Evolutionary conservation across 2,888 invertebrate species (phyloP).

Genomic region (Trachelus tabidus): DNA sequence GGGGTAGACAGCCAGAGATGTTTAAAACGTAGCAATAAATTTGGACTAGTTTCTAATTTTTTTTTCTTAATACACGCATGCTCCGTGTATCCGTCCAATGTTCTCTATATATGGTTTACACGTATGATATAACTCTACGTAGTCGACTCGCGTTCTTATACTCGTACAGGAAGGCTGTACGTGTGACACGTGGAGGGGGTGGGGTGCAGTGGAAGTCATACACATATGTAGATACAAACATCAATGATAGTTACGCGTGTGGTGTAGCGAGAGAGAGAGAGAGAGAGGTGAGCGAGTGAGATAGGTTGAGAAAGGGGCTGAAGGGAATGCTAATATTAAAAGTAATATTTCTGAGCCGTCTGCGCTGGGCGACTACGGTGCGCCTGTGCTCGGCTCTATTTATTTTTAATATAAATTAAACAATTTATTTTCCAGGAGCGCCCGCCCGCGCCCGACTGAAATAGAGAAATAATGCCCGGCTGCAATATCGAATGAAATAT

Average conservation of each 20-base stretch:
- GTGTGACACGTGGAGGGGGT: neutral
- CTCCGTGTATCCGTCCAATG: neutral
- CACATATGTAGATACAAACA: neutral
- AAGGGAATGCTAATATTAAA: conserved; percentile 64
- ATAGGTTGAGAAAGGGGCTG: conserved; percentile 14
- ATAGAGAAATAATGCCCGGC: conserved; percentile 64
- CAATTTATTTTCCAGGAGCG: conserved; percentile 68
- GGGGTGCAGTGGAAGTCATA: neutral
- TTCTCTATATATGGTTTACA: neutral
- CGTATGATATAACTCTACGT: neutral
- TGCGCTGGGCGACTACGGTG: conserved; percentile 42
- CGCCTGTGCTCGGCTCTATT: conserved; percentile 40
- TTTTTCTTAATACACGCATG: conserved; percentile 21
- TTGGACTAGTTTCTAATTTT: conserved; percentile 35
- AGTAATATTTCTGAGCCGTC: conserved; percentile 66
- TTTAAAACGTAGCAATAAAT: conserved; percentile 28
- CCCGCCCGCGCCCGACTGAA: conserved; percentile 44
- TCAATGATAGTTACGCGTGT: neutral
- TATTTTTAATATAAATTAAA: conserved; percentile 69
- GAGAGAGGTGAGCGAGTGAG: conserved; percentile 14
- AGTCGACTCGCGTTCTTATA: no score
- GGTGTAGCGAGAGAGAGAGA: conserved; percentile 1
- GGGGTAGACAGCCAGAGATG: neutral
- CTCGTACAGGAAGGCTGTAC: neutral
- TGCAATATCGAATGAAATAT: conserved; percentile 67